Evolutionary conservation across 2,888 invertebrate genomes (phyloP).

Genomic region (Clitarchus hookeri): DNA sequence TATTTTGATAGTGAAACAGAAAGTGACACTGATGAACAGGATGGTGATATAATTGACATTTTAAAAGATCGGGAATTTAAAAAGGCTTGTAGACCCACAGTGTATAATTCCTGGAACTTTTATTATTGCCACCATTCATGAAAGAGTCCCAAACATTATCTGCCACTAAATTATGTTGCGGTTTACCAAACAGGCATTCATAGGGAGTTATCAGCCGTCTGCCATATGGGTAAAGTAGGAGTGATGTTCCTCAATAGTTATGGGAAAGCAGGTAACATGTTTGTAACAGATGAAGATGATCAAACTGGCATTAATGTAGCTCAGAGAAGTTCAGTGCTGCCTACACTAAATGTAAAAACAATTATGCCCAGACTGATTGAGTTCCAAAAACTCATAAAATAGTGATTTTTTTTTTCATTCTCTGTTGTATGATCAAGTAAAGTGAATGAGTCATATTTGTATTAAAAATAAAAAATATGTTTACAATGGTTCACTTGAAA

Average conservation of each 20-base stretch:
- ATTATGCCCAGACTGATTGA: no score
- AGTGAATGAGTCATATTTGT: background rate
- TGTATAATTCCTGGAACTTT: slow-evolving; percentile 5
- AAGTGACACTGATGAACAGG: background rate
- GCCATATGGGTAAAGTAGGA: no score
- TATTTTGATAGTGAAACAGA: background rate
- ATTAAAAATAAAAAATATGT: background rate
- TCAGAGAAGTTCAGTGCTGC: no score
- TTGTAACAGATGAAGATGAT: no score
- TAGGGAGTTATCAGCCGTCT: background rate
- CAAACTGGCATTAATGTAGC: no score
- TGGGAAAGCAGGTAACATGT: no score
- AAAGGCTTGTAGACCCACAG: slow-evolving; percentile 2
- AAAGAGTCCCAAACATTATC: background rate
- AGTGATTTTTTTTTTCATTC: no score
- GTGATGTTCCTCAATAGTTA: no score
- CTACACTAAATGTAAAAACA: no score
- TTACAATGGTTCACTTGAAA: background rate
- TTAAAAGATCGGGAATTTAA: background rate
- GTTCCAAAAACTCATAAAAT: no score
- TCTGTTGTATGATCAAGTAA: no score
- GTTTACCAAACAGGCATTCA: background rate
- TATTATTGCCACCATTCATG: background rate
- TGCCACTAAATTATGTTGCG: background rate
- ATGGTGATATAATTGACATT: background rate